phyloP scores from a whole-genome alignment of 2,113 vertebrate species.

The Lipophrys pholis region DNA sequence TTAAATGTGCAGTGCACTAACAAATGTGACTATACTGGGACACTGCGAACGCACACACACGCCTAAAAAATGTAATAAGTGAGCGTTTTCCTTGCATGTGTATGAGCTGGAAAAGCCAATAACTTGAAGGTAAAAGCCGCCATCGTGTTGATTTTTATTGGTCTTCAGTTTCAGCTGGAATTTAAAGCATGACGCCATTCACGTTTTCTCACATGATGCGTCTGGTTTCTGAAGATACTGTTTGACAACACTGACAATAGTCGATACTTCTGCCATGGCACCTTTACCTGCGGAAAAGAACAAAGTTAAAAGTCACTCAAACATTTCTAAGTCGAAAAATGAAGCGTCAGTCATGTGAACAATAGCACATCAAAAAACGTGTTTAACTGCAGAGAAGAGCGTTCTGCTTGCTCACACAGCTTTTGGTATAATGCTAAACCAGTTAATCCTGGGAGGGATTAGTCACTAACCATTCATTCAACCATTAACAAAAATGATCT shows the following conservation, averaged over 20 bases:
- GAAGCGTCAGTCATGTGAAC: background rate
- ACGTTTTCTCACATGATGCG: slow-evolving; percentile 44
- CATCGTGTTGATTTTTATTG: background rate
- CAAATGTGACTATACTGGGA: too few relatives aligned
- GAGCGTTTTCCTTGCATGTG: slow-evolving; percentile 25
- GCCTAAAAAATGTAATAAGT: background rate
- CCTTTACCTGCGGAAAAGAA: slow-evolving; percentile 86
- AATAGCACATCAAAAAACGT: background rate
- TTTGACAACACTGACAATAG: slow-evolving; percentile 86
- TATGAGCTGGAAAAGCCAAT: background rate
- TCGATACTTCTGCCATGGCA: slow-evolving; percentile 94
- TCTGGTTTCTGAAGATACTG: slow-evolving; percentile 66
- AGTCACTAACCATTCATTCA: too few relatives aligned
- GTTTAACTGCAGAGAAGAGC: too few relatives aligned
- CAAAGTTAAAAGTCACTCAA: slow-evolving; percentile 9
- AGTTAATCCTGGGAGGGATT: too few relatives aligned
- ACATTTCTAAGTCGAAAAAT: background rate
- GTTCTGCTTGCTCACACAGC: too few relatives aligned
- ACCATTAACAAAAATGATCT: too few relatives aligned
- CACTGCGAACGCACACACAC: background rate
- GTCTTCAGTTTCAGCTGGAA: background rate
- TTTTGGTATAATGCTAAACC: too few relatives aligned
- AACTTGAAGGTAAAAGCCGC: background rate
- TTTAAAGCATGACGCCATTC: background rate
- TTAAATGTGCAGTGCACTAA: too few relatives aligned